Conservation (phyloP, 2,888 invertebrate species). For the Lymantria dispar region DNA sequence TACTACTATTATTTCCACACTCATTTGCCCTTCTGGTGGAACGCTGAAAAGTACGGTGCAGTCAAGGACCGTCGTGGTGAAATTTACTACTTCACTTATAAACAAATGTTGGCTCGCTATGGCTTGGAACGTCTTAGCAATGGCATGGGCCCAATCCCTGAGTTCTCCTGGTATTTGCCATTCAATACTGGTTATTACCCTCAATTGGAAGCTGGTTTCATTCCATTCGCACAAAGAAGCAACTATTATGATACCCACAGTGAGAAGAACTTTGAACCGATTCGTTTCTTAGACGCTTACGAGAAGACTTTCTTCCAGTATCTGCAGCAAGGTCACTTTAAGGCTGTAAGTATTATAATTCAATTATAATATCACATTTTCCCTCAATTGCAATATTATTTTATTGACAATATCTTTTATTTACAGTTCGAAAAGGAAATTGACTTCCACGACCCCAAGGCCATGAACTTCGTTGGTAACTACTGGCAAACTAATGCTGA, state of each 20-base stretch:
- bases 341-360: conserved; percentile 69
- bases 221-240: conserved; percentile 82
- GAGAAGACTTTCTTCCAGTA: conserved; percentile 79
- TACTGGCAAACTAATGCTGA: conserved; percentile 82
- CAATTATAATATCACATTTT: neutral
- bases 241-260: conserved; percentile 82
- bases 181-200: conserved; percentile 60
- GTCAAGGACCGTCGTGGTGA: conserved; percentile 84
- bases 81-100: conserved; percentile 84
- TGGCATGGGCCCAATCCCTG: conserved; percentile 82
- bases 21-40: conserved; percentile 85
- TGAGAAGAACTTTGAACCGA: conserved; percentile 70
- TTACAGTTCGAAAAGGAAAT: conserved; percentile 62
- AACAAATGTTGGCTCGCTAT: conserved; percentile 86
- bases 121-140: conserved; percentile 86
- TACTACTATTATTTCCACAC: conserved; percentile 86
- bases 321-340: conserved; percentile 79
- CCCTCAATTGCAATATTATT: neutral
- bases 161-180: conserved; percentile 85
- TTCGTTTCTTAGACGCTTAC: conserved; percentile 83
- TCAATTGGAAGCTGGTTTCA: conserved; percentile 32
- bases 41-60: conserved; percentile 70
- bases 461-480: conserved; percentile 80
- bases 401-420: neutral
- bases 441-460: conserved; percentile 59